Base-by-base conservation (phyloP, 2,113 vertebrate species). In the Jacana jacana region DNA sequence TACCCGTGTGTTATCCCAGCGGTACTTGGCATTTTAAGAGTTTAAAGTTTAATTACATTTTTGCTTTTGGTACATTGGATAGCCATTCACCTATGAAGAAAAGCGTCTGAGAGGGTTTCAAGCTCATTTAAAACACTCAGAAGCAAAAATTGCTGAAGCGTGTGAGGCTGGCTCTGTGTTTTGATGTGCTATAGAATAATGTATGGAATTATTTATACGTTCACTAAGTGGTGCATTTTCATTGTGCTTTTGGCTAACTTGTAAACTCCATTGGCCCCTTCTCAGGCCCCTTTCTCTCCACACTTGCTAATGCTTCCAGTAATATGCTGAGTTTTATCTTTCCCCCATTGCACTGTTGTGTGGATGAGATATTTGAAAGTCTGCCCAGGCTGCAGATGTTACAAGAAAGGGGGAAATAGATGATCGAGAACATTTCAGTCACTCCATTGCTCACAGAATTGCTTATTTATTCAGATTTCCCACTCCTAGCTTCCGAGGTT, bases 31-130 rank as follows among this genome's bases (percentile, higher is more conserved):
- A 96, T 96, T 97, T 97, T 92, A 91, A 84, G 88, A 97, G 84
- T 97, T 97, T 96, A 97, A 97, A 96, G 92, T 96, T 97, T 97
- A 96, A 97, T 97, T 97, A 96, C 80, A 48, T 96, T 93, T 96
- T 95, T 93, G 91, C 91, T 95, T 96, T 93, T 97, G 96, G 96
- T 96, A 96, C 96, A 95, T 95, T 97, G 95, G 87, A 81, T 93
- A 96, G 76, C 51, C 94, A 96, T 89, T 97, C 97, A 97, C 92
- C 96, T 97, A 91, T 97, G 91, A 97, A 95, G 73, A 89, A 96
- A 94, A 93, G 81, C 71, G 3, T 94, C 95, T 92, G 84, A 97
- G 84, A 94, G 85, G 46, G 72, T 82, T 95, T 94, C 73, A 72
- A 94, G 71, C 93, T 93, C 94, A 94, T 97, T 97, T 95, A 93